Conservation (phyloP, 2,888 invertebrate genomes). For the Eupeodes luniger region DNA sequence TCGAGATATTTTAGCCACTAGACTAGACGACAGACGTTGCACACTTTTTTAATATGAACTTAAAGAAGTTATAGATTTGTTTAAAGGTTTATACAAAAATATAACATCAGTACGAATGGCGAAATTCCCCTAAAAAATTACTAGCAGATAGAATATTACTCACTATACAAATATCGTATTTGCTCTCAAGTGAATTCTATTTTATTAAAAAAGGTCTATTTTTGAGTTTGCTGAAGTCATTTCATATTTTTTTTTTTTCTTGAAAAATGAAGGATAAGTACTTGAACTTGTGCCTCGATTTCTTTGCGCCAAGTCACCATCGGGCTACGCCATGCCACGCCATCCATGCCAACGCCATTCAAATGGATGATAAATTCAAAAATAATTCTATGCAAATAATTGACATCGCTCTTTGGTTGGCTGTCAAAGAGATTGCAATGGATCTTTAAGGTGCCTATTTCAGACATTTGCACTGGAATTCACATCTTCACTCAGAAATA, state of each 20-base stretch:
- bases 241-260: not conserved
- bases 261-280: constrained; percentile 48
- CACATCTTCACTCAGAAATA: constrained; percentile 11
- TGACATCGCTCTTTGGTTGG: constrained; percentile 38
- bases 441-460: constrained; percentile 18
- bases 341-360: not conserved
- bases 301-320: not conserved
- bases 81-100: no score
- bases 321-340: not conserved
- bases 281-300: constrained; percentile 67
- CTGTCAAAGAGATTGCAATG: constrained; percentile 38
- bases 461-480: constrained; percentile 21
- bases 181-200: constrained; percentile 26
- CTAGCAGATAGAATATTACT: not conserved
- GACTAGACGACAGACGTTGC: no score
- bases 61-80: no score
- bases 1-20: no score
- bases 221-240: constrained; percentile 9
- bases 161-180: not conserved
- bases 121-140: not conserved
- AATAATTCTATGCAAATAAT: constrained; percentile 60
- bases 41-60: no score
- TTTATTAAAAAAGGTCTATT: constrained; percentile 38
- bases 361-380: constrained; percentile 50
- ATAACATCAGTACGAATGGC: not conserved